A percentile compares a stretch with the other conserved stretches of the same genome.
phyloP scores from a whole-genome alignment of 2,113 vertebrate genomes.

The Apus apus region DNA sequence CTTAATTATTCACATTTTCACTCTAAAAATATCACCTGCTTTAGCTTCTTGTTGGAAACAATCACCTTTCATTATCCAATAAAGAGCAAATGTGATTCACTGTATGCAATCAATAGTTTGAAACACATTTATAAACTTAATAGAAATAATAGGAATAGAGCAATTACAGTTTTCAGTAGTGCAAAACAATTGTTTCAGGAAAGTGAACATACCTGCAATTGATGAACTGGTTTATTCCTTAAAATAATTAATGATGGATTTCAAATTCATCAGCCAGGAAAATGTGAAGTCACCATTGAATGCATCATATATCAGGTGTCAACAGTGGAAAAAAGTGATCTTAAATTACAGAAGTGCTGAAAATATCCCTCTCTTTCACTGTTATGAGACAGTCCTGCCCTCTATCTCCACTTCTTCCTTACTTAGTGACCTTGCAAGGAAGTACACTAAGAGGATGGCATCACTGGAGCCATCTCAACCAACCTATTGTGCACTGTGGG shows the following conservation, averaged over 20 bases:
- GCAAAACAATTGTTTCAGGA: not conserved
- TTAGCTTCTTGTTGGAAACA: constrained; percentile 22
- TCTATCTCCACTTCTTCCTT: not conserved
- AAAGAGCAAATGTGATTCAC: constrained; percentile 10
- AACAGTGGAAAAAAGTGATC: not conserved
- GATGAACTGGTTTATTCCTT: constrained; percentile 22
- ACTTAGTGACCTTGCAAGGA: not conserved
- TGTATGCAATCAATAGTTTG: not conserved
- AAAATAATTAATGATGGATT: constrained; percentile 28
- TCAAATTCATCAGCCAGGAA: constrained; percentile 32
- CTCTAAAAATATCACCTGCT: not conserved
- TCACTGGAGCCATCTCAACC: not conserved
- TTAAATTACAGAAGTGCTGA: rapidly evolving
- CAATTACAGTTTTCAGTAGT: not conserved
- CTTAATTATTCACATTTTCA: not conserved
- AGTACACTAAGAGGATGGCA: not conserved
- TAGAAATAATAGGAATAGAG: not conserved
- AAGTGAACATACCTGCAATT: not conserved
- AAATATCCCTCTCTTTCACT: not conserved
- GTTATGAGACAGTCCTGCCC: not conserved
- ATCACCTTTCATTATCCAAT: not conserved
- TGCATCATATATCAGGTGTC: not conserved
- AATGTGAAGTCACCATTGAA: not conserved
- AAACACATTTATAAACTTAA: not conserved
- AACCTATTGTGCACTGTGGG: not conserved